phyloP scores from a whole-genome alignment of 2,888 invertebrate species.

The Ramazzottius varieornatus region DNA sequence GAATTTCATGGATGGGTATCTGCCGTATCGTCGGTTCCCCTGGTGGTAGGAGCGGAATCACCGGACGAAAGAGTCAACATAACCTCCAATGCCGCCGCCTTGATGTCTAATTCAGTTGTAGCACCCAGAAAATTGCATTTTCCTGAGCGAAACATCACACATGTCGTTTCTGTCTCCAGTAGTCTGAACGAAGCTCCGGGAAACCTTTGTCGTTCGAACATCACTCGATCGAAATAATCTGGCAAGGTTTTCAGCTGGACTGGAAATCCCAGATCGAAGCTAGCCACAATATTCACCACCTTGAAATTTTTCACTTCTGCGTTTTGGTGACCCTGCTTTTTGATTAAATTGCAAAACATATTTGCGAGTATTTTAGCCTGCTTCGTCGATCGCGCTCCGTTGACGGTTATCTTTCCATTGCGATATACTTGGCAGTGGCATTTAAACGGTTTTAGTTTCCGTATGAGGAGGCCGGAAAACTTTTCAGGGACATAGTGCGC shows the following conservation, averaged over 20 bases:
- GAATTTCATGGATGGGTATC: no score
- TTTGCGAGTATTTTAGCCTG: neutral
- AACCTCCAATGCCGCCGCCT: no score
- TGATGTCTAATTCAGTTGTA: no score
- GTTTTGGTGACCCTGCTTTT: neutral
- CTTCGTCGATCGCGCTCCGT: neutral
- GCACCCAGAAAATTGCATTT: neutral
- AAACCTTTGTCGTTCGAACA: neutral
- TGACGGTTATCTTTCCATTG: neutral
- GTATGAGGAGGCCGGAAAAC: neutral
- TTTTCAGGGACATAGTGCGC: neutral
- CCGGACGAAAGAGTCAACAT: no score
- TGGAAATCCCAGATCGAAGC: no score
- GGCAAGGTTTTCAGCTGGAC: no score
- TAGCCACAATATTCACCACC: neutral
- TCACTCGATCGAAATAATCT: no score
- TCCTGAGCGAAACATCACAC: neutral
- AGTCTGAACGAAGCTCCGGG: neutral
- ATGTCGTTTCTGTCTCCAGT: neutral
- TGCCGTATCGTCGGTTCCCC: no score
- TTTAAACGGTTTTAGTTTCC: neutral
- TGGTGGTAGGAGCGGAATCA: no score
- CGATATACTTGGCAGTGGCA: neutral
- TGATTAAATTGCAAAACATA: neutral
- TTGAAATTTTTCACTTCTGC: neutral